Evolutionary conservation across 1,140 invertebrate genomes (phyloP).

Genomic region (Brachionus rubens): DNA sequence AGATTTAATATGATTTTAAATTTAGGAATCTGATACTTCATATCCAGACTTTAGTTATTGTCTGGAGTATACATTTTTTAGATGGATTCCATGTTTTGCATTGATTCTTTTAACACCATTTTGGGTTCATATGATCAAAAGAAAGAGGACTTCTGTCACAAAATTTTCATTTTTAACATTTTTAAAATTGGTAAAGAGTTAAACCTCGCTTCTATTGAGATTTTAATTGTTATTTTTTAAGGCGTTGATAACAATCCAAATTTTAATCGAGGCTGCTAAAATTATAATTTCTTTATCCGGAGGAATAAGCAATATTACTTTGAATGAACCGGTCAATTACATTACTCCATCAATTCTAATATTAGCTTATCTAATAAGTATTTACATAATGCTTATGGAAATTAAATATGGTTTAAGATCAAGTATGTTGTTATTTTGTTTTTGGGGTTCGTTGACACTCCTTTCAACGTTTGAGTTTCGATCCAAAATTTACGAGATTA

Average conservation of each 20-base stretch:
- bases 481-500: background rate
- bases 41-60: conserved; percentile 19
- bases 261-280: background rate
- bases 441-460: background rate
- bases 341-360: conserved; percentile 9
- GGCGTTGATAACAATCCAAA: too few species aligned
- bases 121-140: conserved; percentile 29
- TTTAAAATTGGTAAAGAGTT: conserved; percentile 4
- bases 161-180: conserved; percentile 14
- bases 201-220: too few species aligned
- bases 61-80: background rate
- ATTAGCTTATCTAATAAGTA: background rate
- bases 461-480: background rate
- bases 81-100: background rate
- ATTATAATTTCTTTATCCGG: too few species aligned
- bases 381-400: background rate
- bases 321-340: conserved; percentile 6
- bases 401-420: conserved; percentile 26
- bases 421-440: conserved; percentile 19
- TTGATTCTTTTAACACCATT: background rate
- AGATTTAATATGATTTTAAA: background rate
- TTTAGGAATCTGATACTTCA: background rate
- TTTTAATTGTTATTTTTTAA: too few species aligned
- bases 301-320: too few species aligned
- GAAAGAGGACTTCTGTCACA: background rate